A percentile compares a stretch with the other conserved stretches of the same genome.
phyloP scores from a whole-genome alignment of 2,797 vertebrate genomes.

The Pipistrellus nathusii region DNA sequence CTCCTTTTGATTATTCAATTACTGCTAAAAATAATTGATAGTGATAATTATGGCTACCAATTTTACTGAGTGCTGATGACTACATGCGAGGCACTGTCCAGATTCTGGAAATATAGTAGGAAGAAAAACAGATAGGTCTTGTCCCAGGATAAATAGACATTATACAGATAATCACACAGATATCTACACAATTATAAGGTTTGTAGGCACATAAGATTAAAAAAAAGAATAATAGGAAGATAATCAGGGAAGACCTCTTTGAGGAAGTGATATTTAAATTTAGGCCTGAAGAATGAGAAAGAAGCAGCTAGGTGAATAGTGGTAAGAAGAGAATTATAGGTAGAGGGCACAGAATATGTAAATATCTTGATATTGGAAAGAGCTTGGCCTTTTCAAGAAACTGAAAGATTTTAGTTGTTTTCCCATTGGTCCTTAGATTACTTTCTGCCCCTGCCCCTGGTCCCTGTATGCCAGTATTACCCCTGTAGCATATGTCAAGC shows the following conservation, averaged over 20 bases:
- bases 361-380: background rate
- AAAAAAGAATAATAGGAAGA: background rate
- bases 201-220: background rate
- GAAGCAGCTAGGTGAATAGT: background rate
- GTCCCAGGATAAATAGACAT: background rate
- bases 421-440: background rate
- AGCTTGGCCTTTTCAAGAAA: slow-evolving; percentile 2
- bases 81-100: background rate
- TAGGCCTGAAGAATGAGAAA: background rate
- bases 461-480: background rate
- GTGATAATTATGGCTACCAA: background rate
- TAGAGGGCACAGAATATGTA: background rate
- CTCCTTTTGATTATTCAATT: background rate
- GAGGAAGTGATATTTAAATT: slow-evolving; percentile 32
- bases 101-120: background rate
- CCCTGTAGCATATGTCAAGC: background rate
- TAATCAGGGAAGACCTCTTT: background rate
- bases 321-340: background rate
- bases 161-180: background rate
- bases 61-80: background rate
- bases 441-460: background rate
- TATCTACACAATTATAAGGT: background rate
- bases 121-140: background rate
- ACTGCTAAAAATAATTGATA: background rate
- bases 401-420: background rate